Evolutionary conservation across 2,113 vertebrate genomes (phyloP).

Genomic region (Carettochelys insculpta): DNA sequence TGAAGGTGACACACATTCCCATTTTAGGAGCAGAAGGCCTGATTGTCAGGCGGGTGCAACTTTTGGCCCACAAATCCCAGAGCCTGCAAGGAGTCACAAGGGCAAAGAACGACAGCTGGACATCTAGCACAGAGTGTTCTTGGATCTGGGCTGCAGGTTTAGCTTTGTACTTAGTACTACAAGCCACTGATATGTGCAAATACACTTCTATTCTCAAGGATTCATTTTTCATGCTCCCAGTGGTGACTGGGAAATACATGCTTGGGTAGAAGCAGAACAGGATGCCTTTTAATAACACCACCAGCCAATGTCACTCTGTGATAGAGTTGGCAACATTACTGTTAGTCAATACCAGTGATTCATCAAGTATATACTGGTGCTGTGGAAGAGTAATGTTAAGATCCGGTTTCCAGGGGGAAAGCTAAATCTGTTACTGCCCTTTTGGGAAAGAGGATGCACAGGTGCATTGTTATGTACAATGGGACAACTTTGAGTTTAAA

Average conservation of each 20-base stretch:
- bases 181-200: too few species aligned
- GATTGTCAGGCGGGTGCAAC: too few species aligned
- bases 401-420: background rate
- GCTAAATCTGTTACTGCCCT: background rate
- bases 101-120: too few species aligned
- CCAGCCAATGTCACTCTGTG: background rate
- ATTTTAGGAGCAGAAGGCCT: too few species aligned
- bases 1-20: too few species aligned
- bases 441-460: background rate
- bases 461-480: background rate
- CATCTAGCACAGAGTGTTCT: too few species aligned
- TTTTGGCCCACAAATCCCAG: too few species aligned
- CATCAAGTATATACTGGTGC: background rate
- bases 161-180: too few species aligned
- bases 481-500: background rate
- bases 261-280: background rate
- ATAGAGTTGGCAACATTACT: background rate
- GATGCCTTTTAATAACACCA: background rate
- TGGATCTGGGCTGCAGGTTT: too few species aligned
- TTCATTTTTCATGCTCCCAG: background rate
- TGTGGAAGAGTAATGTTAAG: background rate
- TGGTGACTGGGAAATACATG: background rate
- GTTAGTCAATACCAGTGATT: background rate
- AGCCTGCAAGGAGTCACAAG: too few species aligned
- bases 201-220: too few species aligned